Evolutionary conservation across 2,888 invertebrate genomes (phyloP).

Genomic region (Sympetrum striolatum): DNA sequence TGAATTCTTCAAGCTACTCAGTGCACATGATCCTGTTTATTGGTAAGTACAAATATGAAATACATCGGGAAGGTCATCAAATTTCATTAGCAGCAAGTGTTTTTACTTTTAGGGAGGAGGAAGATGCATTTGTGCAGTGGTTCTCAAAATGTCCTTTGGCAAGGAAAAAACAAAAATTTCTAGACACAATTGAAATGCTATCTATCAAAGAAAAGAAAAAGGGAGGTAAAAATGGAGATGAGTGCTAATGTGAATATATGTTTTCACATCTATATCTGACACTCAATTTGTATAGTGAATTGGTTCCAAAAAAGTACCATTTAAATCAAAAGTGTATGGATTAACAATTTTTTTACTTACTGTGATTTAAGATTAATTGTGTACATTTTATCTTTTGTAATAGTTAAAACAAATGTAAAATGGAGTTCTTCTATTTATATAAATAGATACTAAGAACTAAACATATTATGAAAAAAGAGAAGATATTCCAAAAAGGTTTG

Average conservation of each 20-base stretch:
- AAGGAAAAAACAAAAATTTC: conserved; percentile 72
- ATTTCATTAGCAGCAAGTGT: neutral
- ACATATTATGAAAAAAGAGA: too few relatives aligned
- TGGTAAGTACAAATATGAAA: conserved; percentile 66
- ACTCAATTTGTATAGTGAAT: too few relatives aligned
- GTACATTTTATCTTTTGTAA: too few relatives aligned
- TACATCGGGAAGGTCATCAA: neutral
- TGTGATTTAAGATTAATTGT: too few relatives aligned
- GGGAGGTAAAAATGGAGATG: conserved; percentile 6
- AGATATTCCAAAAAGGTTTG: too few relatives aligned
- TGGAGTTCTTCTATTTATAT: too few relatives aligned
- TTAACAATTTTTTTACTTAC: too few relatives aligned
- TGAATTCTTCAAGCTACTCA: conserved; percentile 83
- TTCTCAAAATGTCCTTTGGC: conserved; percentile 86
- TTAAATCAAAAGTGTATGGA: too few relatives aligned
- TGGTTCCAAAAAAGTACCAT: too few relatives aligned
- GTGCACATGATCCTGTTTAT: conserved; percentile 81
- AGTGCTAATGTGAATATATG: conserved; percentile 60
- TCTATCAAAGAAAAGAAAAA: conserved; percentile 54
- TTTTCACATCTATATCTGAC: too few relatives aligned
- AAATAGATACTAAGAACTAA: too few relatives aligned
- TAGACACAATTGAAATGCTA: conserved; percentile 66
- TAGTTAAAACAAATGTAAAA: too few relatives aligned
- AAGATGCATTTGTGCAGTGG: conserved; percentile 54
- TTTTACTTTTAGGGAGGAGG: conserved; percentile 49